Evolutionary conservation across 2,888 invertebrate species (phyloP).

Genomic region (Mylabris sibirica): DNA sequence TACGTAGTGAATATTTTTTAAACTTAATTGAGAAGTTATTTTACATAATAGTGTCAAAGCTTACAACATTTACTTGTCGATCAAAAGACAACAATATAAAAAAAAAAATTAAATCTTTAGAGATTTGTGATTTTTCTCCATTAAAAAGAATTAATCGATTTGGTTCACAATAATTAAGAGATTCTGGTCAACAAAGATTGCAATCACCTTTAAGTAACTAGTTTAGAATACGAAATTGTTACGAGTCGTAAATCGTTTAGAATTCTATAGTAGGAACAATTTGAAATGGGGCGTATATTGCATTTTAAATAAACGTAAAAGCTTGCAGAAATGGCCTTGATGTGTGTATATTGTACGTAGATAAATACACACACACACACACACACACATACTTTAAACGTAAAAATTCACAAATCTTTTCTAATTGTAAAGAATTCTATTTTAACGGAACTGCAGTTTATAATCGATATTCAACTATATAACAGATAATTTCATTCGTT

Average conservation of each 20-base stretch:
- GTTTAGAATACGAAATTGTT: conserved; percentile 12
- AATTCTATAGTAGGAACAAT: conserved; percentile 10
- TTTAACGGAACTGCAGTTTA: not conserved
- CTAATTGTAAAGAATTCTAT: not conserved
- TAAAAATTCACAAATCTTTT: not conserved
- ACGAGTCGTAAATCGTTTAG: conserved; percentile 4
- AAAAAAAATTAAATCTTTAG: not conserved
- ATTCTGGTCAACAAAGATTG: conserved; percentile 6
- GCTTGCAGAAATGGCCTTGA: conserved; percentile 9
- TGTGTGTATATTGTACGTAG: not conserved
- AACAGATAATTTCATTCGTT: not conserved
- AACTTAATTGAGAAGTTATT: conserved; percentile 49
- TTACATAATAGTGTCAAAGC: conserved; percentile 46
- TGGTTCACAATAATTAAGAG: not conserved
- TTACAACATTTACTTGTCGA: conserved; percentile 28
- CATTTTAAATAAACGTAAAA: conserved; percentile 11
- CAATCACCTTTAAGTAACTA: conserved; percentile 6
- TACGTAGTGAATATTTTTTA: conserved; percentile 44
- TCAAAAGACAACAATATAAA: not conserved
- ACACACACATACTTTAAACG: not conserved
- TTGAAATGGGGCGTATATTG: conserved; percentile 12
- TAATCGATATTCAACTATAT: not conserved
- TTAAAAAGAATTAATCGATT: not conserved
- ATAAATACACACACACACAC: not conserved
- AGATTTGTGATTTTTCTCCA: too few relatives aligned